phyloP scores from a whole-genome alignment of 35 echinoderm and acorn worm species.

The Heliocidaris tuberculata region DNA sequence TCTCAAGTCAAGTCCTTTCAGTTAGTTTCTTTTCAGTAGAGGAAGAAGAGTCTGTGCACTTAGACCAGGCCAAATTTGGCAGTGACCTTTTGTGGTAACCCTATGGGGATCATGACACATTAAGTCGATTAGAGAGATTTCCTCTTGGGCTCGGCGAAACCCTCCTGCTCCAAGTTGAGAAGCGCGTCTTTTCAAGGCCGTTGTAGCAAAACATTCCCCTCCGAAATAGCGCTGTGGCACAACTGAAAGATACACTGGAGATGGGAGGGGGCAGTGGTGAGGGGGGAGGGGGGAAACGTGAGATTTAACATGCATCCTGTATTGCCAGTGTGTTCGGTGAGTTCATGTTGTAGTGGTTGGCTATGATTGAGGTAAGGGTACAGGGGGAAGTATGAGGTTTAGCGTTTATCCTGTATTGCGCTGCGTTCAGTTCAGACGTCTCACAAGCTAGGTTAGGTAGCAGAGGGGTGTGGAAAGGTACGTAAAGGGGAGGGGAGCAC shows the following conservation, averaged over 20 bases:
- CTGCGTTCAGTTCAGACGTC: not conserved
- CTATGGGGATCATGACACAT: slow-evolving; percentile 45
- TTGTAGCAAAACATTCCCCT: slow-evolving; percentile 35
- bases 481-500: too few species aligned
- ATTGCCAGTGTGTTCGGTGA: not conserved
- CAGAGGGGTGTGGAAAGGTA: too few species aligned
- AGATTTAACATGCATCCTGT: not conserved
- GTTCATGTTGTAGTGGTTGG: not conserved
- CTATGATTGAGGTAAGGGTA: not conserved
- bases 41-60: not conserved
- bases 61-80: slow-evolving; percentile 25
- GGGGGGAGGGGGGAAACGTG: not conserved
- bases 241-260: not conserved
- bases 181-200: slow-evolving; percentile 25
- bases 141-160: slow-evolving; percentile 18
- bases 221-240: not conserved
- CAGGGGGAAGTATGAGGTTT: not conserved
- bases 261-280: not conserved
- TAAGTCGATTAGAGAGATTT: slow-evolving; percentile 37
- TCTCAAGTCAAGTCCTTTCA: too few species aligned
- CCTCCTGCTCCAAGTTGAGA: not conserved
- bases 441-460: not conserved
- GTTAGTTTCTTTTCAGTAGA: not conserved
- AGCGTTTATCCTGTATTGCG: not conserved
- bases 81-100: slow-evolving; percentile 40